These are phyloP conservation scores for Nothobranchius kuhntae DNA, from an alignment of 2,113 vertebrate species.

Conservation along the genomic window DNA sequence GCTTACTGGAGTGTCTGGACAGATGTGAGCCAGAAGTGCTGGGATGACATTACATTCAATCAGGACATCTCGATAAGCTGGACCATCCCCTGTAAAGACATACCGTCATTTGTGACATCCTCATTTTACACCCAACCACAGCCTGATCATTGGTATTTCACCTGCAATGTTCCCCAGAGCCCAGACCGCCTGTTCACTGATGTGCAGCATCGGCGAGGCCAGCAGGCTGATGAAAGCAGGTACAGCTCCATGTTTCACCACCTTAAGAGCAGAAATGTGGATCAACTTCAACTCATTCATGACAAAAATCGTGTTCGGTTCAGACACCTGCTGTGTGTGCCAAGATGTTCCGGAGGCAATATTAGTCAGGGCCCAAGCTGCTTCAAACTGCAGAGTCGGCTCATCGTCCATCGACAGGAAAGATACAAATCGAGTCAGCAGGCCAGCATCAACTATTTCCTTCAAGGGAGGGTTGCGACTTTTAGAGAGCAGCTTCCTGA, in stretches of 20 bases:
- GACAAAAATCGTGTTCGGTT: background rate
- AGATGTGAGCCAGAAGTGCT: constrained; percentile 81
- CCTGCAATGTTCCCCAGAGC: constrained; percentile 94
- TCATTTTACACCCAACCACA: background rate
- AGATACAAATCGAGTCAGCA: constrained; percentile 84
- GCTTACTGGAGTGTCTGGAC: constrained; percentile 84
- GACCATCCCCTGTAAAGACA: constrained; percentile 83
- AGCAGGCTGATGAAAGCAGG: constrained; percentile 84
- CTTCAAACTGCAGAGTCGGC: constrained; percentile 86
- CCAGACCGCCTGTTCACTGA: constrained; percentile 93
- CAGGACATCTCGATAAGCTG: constrained; percentile 85
- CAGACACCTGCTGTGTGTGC: constrained; percentile 84
- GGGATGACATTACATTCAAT: constrained; percentile 83
- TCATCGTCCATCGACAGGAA: constrained; percentile 80
- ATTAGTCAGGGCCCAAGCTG: constrained; percentile 94
- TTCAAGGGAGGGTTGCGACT: constrained; percentile 84
- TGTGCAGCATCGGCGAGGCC: constrained; percentile 82
- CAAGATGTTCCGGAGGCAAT: constrained; percentile 88
- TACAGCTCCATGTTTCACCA: constrained; percentile 88
- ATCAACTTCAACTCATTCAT: background rate
- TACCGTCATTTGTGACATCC: background rate
- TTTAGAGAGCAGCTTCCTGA: constrained; percentile 86
- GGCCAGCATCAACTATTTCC: constrained; percentile 81
- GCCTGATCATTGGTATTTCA: constrained; percentile 38
- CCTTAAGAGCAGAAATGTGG: constrained; percentile 49